Evolutionary conservation across 1,140 invertebrate species (phyloP), one percentile per base, ranked within the genome.

Genomic region (Lanistes nyassanus): DNA sequence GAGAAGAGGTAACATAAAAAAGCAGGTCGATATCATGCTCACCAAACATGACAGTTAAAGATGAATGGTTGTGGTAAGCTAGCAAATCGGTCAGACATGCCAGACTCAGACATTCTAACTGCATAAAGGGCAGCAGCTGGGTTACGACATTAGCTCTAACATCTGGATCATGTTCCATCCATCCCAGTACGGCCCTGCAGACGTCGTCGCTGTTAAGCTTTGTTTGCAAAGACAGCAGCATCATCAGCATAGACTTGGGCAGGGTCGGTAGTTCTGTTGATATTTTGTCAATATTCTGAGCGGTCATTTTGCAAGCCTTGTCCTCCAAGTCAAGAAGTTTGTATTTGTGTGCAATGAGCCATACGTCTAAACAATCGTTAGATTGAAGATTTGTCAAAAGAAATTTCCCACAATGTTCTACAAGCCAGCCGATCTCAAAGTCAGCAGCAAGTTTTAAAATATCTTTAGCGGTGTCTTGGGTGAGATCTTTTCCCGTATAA

Each of bases 301-400:
- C 47, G 0, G 68, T 31, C 51, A 55, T 70, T 0, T 2, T 13
- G 6, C 26, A 34, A 9, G 47, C 26, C 51, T 16, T 70, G 4
- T 70, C 23, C 3, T 31, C 51, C 29, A 70, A 34, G 3, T 9
- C 16, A 13, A 55, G n/a, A 16, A 70, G 68, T 23, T 58, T 26
- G 34, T 70, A 70, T 37, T 37, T 70, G 23, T 70, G 51, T 23
- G 68, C 68, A 16, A 70, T 56, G 34, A 36, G 6, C 68, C 68
- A 70, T 5, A n/a, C 11, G 6, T 51, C 53, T 31, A 70, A n/a
- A n/a, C 68, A 58, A 21, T 37, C 53, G 6, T 70, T 55, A 3
- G 68, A 51, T 2, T 51, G 23, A 13, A 70, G 23, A 34, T 56
- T 58, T 6, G 4, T 29, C 2, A 29, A 19, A 21, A 70, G 26